These are phyloP conservation scores for Gonatopus flavifemur DNA, from an alignment of 1,140 invertebrate species.

Conservation along the genomic window DNA sequence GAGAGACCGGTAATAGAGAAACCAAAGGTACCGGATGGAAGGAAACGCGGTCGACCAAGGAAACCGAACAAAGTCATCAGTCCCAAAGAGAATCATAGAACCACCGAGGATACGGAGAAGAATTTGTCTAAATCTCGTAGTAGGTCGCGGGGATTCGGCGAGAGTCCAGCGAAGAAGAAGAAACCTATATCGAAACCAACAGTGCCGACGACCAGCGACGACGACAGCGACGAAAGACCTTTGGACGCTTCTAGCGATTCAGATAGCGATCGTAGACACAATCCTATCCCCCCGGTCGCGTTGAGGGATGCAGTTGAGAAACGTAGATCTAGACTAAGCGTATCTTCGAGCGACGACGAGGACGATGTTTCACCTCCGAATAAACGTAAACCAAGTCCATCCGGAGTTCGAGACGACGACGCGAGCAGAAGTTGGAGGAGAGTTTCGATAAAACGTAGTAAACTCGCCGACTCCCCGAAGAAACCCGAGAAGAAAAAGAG, in stretches of 20 bases:
- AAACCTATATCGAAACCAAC: slow-evolving; percentile 37
- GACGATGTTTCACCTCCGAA: slow-evolving; percentile 12
- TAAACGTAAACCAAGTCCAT: slow-evolving; percentile 20
- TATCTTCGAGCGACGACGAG: slow-evolving; percentile 42
- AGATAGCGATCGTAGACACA: slow-evolving; percentile 30
- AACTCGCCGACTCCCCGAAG: slow-evolving; percentile 42
- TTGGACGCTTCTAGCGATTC: slow-evolving; percentile 35
- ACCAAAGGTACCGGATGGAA: slow-evolving; percentile 47
- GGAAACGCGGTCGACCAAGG: slow-evolving; percentile 53
- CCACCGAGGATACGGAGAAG: slow-evolving; percentile 27
- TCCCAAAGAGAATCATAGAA: slow-evolving; percentile 30
- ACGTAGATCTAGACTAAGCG: slow-evolving; percentile 30
- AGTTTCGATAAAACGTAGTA: slow-evolving; percentile 39
- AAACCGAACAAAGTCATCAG: slow-evolving; percentile 46
- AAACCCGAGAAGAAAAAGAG: slow-evolving; percentile 51
- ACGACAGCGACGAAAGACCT: slow-evolving; percentile 34
- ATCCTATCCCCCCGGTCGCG: slow-evolving; percentile 5
- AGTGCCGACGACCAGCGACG: slow-evolving; percentile 38
- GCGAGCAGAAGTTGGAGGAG: slow-evolving; percentile 36
- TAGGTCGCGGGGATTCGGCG: slow-evolving; percentile 25
- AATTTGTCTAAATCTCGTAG: slow-evolving; percentile 28
- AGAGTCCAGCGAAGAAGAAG: slow-evolving; percentile 38
- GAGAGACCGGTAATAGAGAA: slow-evolving; percentile 47
- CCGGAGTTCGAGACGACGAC: slow-evolving; percentile 48
- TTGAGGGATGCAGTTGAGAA: slow-evolving; percentile 15